Evolutionary conservation across 1,140 invertebrate genomes (phyloP).

Genomic region (Ceratosolen solmsi): DNA sequence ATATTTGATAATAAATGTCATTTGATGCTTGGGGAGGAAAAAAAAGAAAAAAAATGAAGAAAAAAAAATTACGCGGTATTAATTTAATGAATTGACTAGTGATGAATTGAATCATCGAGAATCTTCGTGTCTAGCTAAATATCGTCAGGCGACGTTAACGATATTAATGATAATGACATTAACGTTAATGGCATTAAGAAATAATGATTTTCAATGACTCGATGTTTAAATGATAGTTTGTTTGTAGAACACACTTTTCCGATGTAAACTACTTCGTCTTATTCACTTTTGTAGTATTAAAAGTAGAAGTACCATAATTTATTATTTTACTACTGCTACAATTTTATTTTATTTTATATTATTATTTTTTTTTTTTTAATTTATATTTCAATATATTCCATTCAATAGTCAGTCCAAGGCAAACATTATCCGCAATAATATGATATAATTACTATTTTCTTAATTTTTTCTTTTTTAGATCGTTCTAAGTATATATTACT

Average conservation of each 20-base stretch:
- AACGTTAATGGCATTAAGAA: slow-evolving; percentile 59
- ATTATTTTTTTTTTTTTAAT: background rate
- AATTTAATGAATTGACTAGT: slow-evolving; percentile 28
- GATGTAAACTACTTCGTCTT: slow-evolving; percentile 64
- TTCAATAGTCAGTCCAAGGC: slow-evolving; percentile 71
- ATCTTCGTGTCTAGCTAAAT: slow-evolving; percentile 40
- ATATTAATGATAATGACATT: no score
- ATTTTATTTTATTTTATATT: slow-evolving; percentile 1
- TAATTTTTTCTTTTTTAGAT: slow-evolving; percentile 65
- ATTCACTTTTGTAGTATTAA: slow-evolving; percentile 67
- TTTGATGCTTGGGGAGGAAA: slow-evolving; percentile 32
- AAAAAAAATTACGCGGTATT: background rate
- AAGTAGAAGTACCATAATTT: slow-evolving; percentile 73
- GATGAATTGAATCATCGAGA: slow-evolving; percentile 31
- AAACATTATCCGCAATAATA: slow-evolving; percentile 72
- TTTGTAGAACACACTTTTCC: slow-evolving; percentile 67
- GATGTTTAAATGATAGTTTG: slow-evolving; percentile 63
- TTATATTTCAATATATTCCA: background rate
- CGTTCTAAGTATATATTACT: slow-evolving; percentile 73
- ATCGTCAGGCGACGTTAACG: slow-evolving; percentile 64
- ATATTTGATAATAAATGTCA: slow-evolving; percentile 18
- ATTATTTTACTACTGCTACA: slow-evolving; percentile 58
- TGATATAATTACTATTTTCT: slow-evolving; percentile 69
- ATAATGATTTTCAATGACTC: slow-evolving; percentile 51
- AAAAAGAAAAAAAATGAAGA: slow-evolving; percentile 19